A percentile compares a stretch with the other conserved stretches of the same genome.
phyloP scores from a whole-genome alignment of 2,888 invertebrate genomes.

The Drosophila phalerata region DNA sequence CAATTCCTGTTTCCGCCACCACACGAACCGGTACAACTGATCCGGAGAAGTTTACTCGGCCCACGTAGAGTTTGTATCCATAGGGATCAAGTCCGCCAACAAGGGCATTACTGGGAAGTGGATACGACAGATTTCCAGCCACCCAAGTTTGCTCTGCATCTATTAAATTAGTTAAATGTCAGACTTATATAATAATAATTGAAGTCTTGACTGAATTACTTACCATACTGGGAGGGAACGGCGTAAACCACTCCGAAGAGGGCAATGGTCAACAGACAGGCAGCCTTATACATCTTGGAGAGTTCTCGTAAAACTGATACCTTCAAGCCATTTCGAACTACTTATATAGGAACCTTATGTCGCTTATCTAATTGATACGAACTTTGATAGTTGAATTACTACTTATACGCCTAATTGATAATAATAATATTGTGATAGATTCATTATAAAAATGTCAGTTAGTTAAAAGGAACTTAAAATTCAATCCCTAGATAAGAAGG shows the following conservation, averaged over 20 bases:
- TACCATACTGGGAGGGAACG: conserved; percentile 17
- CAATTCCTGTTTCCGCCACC: conserved; percentile 51
- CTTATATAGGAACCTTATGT: neutral
- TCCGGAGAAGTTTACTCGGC: conserved; percentile 33
- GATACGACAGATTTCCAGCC: conserved; percentile 48
- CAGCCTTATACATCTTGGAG: conserved; percentile 9
- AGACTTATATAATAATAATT: no score
- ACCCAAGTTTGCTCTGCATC: conserved; percentile 46
- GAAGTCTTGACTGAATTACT: neutral
- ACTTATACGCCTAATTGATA: no score
- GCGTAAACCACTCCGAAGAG: conserved; percentile 6
- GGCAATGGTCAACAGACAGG: conserved; percentile 3
- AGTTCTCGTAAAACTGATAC: neutral
- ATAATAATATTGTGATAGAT: no score
- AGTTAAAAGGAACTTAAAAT: neutral
- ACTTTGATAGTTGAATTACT: no score
- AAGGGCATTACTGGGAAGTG: conserved; percentile 37
- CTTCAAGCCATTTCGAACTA: neutral
- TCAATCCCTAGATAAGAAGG: conserved; percentile 1
- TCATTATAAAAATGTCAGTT: neutral
- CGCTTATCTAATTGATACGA: neutral
- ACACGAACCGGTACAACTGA: conserved; percentile 53
- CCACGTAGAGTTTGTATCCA: conserved; percentile 56
- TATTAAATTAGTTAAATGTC: neutral
- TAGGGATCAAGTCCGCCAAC: conserved; percentile 58